A percentile compares a stretch with the other conserved stretches of the same genome.
Evolutionary conservation across 2,113 vertebrate species (phyloP).

Genomic region (Oenanthe oenanthe): DNA sequence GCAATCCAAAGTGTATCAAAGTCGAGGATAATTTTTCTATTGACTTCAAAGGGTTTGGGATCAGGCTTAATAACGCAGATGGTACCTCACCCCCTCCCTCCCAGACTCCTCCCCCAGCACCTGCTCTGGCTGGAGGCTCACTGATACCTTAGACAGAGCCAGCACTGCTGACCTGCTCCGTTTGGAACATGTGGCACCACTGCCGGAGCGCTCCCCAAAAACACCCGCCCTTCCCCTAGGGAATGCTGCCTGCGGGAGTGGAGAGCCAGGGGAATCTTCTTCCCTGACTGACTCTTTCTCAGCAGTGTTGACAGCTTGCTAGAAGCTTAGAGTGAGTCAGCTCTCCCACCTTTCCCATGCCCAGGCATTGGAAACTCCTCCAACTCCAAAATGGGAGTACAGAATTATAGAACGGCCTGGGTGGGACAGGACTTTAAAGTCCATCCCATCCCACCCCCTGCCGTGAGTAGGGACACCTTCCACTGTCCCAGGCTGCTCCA

Average conservation of each 20-base stretch:
- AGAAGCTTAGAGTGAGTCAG: accelerated
- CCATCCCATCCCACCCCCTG: background rate
- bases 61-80: background rate
- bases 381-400: background rate
- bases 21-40: conserved; percentile 16
- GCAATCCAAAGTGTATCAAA: background rate
- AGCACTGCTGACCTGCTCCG: background rate
- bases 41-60: conserved; percentile 39
- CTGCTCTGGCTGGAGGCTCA: background rate
- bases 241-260: background rate
- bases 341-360: background rate
- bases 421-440: background rate
- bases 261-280: background rate
- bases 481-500: accelerated
- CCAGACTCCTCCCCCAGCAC: background rate
- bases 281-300: background rate
- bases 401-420: accelerated
- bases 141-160: background rate
- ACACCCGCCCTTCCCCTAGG: accelerated
- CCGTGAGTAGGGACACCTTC: background rate
- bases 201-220: accelerated
- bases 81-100: background rate
- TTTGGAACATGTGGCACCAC: accelerated
- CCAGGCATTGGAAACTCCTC: accelerated
- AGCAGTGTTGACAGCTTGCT: accelerated